A percentile compares a stretch with the other conserved stretches of the same genome.
phyloP scores from a whole-genome alignment of 2,797 vertebrate species.

The Enteromius mattozi region DNA sequence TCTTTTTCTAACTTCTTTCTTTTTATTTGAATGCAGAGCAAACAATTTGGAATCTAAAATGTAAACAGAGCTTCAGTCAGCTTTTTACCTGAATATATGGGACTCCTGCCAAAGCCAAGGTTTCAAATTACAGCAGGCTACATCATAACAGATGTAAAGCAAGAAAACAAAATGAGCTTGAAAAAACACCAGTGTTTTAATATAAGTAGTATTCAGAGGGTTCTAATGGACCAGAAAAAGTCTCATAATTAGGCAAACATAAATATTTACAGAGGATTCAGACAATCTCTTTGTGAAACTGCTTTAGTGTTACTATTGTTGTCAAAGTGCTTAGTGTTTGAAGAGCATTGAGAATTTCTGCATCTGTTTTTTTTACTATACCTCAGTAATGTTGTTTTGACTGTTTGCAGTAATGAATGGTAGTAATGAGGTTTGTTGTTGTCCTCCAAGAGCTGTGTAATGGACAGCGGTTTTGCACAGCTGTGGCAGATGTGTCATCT shows the following conservation, averaged over 20 bases:
- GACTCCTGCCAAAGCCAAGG: background rate
- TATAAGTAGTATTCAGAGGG: background rate
- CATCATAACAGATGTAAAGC: background rate
- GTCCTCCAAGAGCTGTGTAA: constrained; percentile 82
- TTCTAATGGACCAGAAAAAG: constrained; percentile 9
- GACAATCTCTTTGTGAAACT: background rate
- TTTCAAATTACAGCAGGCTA: background rate
- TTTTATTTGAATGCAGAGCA: background rate
- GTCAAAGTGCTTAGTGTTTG: background rate
- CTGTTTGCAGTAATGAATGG: background rate
- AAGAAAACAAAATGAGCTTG: background rate
- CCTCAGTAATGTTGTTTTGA: background rate
- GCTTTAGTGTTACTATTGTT: constrained; percentile 19
- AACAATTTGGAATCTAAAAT: constrained; percentile 4
- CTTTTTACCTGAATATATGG: background rate
- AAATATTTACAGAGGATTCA: constrained; percentile 9
- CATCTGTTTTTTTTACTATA: background rate
- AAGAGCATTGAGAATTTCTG: background rate
- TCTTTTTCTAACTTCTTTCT: background rate
- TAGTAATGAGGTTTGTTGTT: background rate
- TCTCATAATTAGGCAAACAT: background rate
- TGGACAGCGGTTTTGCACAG: constrained; percentile 87
- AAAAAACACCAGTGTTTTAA: background rate
- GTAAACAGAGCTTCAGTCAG: constrained; percentile 11
- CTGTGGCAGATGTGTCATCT: constrained; percentile 75